phyloP scores from a whole-genome alignment of 2,888 invertebrate species.

The Lycocerus yunnanus region DNA sequence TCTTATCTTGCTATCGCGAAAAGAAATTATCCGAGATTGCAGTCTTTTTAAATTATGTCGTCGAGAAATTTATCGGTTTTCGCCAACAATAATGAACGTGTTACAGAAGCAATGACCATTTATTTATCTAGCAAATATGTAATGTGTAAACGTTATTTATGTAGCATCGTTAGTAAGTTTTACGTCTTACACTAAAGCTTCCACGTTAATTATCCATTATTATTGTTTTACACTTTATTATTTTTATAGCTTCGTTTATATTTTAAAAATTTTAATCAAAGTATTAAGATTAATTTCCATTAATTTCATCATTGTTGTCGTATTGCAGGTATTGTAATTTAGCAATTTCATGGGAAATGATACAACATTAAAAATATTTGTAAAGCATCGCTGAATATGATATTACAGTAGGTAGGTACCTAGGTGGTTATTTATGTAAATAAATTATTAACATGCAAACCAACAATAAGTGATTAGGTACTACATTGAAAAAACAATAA shows the following conservation, averaged over 20 bases:
- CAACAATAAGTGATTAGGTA: not conserved
- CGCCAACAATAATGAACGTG: constrained; percentile 37
- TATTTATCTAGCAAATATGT: constrained; percentile 15
- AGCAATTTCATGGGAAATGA: no score
- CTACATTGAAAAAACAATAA: not conserved
- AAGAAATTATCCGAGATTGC: constrained; percentile 34
- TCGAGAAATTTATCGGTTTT: constrained; percentile 36
- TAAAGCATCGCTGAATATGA: not conserved
- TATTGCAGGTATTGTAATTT: no score
- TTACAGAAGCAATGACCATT: constrained; percentile 27
- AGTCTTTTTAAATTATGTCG: constrained; percentile 35
- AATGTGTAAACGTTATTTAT: constrained; percentile 9
- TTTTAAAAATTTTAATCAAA: not conserved
- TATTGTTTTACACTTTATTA: not conserved
- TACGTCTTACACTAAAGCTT: not conserved
- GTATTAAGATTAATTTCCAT: no score
- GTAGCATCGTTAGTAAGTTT: constrained; percentile 6
- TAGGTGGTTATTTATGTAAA: not conserved
- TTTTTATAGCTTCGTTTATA: not conserved
- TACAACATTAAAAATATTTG: no score
- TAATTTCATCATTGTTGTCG: no score
- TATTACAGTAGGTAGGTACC: not conserved
- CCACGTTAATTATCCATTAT: not conserved
- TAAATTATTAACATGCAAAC: not conserved
- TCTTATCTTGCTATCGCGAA: constrained; percentile 9